phyloP scores from a whole-genome alignment of 2,113 vertebrate species.

The Bettongia penicillata region DNA sequence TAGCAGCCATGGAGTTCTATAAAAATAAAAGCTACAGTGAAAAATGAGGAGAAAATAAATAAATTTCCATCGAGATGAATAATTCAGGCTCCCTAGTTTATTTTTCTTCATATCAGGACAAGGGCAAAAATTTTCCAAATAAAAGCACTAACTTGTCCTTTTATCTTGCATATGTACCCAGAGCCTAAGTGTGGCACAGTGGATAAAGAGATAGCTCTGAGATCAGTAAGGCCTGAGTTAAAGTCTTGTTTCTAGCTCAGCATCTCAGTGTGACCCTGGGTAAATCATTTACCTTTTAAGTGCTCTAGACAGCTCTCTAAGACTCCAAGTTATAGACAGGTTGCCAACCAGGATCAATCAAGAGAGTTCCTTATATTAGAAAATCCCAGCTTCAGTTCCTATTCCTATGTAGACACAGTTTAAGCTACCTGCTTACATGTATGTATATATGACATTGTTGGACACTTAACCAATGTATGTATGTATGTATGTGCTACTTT shows the following conservation, averaged over 20 bases:
- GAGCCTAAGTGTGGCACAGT: no score
- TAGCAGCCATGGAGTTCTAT: background rate
- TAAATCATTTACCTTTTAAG: background rate
- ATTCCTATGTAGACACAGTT: no score
- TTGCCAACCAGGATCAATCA: background rate
- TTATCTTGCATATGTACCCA: background rate
- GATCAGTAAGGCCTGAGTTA: background rate
- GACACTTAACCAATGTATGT: background rate
- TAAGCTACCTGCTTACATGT: no score
- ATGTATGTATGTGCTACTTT: background rate
- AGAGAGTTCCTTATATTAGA: no score
- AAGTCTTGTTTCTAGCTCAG: background rate
- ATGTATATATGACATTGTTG: background rate
- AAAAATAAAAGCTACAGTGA: background rate
- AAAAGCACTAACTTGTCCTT: background rate
- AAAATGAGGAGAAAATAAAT: background rate
- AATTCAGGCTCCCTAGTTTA: background rate
- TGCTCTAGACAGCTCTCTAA: background rate
- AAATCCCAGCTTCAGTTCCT: no score
- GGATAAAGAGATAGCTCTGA: background rate
- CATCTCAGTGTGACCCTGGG: background rate
- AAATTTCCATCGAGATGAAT: background rate
- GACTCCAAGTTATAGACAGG: background rate
- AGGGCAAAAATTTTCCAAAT: background rate
- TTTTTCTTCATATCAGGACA: background rate